phyloP scores from a whole-genome alignment of 2,797 vertebrate species.

The Todus mexicanus region DNA sequence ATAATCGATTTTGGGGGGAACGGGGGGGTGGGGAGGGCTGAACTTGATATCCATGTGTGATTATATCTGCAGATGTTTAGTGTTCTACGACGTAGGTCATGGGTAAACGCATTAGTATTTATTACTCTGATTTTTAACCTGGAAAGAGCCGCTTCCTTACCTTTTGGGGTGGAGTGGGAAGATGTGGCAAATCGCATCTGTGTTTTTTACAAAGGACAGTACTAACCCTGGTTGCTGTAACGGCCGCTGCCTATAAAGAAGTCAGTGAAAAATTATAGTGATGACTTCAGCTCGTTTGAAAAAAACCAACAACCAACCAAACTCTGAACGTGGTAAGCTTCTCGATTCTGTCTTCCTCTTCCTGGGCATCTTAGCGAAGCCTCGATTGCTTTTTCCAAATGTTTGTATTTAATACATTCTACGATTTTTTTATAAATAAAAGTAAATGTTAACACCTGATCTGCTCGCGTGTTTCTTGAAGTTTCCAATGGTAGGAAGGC shows the following conservation, averaged over 20 bases:
- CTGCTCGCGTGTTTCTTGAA: background rate
- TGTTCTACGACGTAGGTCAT: conserved; percentile 14
- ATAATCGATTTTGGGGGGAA: background rate
- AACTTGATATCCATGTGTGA: conserved; percentile 35
- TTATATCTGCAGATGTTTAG: conserved; percentile 11
- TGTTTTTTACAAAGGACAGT: conserved; percentile 34
- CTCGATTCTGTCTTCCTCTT: conserved; percentile 56
- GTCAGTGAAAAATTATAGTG: conserved; percentile 28
- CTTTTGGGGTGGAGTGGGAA: conserved; percentile 21
- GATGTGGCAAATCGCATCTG: conserved; percentile 20
- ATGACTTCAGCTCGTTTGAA: conserved; percentile 28
- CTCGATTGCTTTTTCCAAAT: conserved; percentile 41
- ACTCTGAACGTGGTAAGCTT: conserved; percentile 38
- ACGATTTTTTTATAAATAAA: conserved; percentile 67
- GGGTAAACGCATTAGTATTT: conserved; percentile 50
- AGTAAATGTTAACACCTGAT: conserved; percentile 34
- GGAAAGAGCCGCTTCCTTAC: conserved; percentile 41
- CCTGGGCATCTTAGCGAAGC: conserved; percentile 33
- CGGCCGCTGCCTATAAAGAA: background rate
- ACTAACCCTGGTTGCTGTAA: conserved; percentile 17
- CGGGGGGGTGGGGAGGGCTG: background rate
- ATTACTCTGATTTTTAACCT: conserved; percentile 52
- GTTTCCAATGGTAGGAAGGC: background rate
- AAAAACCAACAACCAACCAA: too few relatives aligned
- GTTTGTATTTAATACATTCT: conserved; percentile 64